Percentiles rank a stretch among this genome's conserved stretches.
phyloP scores from a whole-genome alignment of 2,888 invertebrate genomes.

The Octonoba sinensis region DNA sequence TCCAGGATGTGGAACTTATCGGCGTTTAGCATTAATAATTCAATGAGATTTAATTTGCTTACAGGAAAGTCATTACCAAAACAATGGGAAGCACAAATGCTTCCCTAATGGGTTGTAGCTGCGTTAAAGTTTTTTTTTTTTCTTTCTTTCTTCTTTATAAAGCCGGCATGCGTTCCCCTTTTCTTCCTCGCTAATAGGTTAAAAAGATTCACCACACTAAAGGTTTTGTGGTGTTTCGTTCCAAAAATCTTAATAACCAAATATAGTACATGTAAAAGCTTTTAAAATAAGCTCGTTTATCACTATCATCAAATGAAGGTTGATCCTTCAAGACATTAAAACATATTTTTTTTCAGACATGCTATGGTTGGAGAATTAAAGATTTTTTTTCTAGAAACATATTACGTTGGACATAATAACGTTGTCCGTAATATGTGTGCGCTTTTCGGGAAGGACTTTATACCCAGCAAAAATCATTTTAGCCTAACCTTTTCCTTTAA shows the following conservation, averaged over 20 bases:
- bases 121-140: slow-evolving; percentile 26
- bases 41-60: slow-evolving; percentile 64
- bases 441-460: too few species aligned
- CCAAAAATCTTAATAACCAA: slow-evolving; percentile 38
- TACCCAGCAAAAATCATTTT: too few species aligned
- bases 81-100: slow-evolving; percentile 55
- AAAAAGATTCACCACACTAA: not conserved
- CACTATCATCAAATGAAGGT: slow-evolving; percentile 11
- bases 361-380: too few species aligned
- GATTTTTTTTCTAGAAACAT: too few species aligned
- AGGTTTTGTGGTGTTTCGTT: slow-evolving; percentile 1
- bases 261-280: slow-evolving; percentile 29
- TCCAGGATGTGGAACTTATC: slow-evolving; percentile 43
- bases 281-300: slow-evolving; percentile 24
- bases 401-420: too few species aligned
- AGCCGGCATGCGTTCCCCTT: not conserved
- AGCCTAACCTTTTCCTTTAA: too few species aligned
- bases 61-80: slow-evolving; percentile 58
- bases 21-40: slow-evolving; percentile 64
- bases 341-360: too few species aligned
- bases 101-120: slow-evolving; percentile 51
- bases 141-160: too few species aligned
- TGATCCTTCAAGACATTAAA: too few species aligned
- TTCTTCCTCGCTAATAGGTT: slow-evolving; percentile 22
- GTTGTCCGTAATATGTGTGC: too few species aligned